phyloP scores from a whole-genome alignment of 2,888 invertebrate genomes.

The Hydrotaea diabolus region DNA sequence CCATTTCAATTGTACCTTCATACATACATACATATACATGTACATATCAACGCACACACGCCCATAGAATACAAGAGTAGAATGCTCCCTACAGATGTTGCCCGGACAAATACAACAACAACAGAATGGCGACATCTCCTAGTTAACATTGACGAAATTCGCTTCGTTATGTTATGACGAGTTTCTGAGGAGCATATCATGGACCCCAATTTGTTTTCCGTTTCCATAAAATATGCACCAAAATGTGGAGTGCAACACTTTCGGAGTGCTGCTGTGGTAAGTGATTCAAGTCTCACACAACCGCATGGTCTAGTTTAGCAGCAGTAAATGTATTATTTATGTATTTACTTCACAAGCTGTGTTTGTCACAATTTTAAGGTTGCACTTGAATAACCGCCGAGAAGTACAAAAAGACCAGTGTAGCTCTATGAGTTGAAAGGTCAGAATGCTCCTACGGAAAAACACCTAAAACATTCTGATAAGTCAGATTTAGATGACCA shows the following conservation, averaged over 20 bases:
- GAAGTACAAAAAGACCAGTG: no score
- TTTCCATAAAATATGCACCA: background rate
- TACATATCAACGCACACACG: background rate
- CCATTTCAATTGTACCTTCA: background rate
- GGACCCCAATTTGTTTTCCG: slow-evolving; percentile 20
- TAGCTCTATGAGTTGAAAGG: no score
- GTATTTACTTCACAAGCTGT: background rate
- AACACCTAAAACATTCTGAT: no score
- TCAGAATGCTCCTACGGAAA: no score
- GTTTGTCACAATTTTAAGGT: background rate
- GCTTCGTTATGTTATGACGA: background rate
- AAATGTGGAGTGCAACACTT: background rate
- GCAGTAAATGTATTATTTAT: background rate
- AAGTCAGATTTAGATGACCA: no score
- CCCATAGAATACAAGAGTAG: no score
- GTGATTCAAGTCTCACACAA: background rate
- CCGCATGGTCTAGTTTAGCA: slow-evolving; percentile 5
- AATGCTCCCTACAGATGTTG: background rate
- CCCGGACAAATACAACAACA: background rate
- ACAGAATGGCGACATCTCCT: background rate
- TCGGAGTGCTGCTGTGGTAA: background rate
- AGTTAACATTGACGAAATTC: slow-evolving; percentile 15
- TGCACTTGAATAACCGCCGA: no score
- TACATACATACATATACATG: background rate
- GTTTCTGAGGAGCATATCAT: background rate